A percentile compares a stretch with the other conserved stretches of the same genome.
These are phyloP conservation scores for Hydropotes inermis DNA, from an alignment of 2,113 vertebrate genomes.

Conservation along the genomic window DNA sequence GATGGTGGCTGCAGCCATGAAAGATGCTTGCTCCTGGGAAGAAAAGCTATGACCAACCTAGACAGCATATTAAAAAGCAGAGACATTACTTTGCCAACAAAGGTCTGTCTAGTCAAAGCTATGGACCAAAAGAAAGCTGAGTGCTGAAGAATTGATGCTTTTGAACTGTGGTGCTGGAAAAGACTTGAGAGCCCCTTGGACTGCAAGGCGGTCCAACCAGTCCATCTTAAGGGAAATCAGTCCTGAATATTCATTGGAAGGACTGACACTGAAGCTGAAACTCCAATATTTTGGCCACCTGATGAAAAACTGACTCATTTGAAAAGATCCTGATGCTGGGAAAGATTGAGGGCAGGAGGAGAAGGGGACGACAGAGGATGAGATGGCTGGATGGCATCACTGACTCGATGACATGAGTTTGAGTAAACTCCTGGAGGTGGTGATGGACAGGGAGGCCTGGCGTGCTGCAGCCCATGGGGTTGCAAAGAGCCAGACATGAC, in stretches of 20 bases:
- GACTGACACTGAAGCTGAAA: neutral
- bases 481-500: accelerated
- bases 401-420: neutral
- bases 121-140: neutral
- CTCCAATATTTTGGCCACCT: neutral
- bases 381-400: neutral
- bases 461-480: neutral
- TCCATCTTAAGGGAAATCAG: neutral
- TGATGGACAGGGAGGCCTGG: neutral
- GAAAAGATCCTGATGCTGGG: neutral
- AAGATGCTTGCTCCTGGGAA: neutral
- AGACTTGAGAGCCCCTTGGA: neutral
- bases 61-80: neutral
- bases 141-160: neutral
- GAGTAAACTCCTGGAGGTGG: accelerated
- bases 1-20: neutral
- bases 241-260: neutral
- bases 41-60: neutral
- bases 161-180: too few relatives aligned
- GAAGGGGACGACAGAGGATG: neutral
- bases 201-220: neutral
- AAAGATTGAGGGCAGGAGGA: neutral
- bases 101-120: neutral
- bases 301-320: neutral
- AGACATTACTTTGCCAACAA: neutral